A percentile compares a stretch with the other conserved stretches of the same genome.
These are phyloP conservation scores for Crocallis elinguaria DNA, from an alignment of 2,888 invertebrate species.

Conservation along the genomic window DNA sequence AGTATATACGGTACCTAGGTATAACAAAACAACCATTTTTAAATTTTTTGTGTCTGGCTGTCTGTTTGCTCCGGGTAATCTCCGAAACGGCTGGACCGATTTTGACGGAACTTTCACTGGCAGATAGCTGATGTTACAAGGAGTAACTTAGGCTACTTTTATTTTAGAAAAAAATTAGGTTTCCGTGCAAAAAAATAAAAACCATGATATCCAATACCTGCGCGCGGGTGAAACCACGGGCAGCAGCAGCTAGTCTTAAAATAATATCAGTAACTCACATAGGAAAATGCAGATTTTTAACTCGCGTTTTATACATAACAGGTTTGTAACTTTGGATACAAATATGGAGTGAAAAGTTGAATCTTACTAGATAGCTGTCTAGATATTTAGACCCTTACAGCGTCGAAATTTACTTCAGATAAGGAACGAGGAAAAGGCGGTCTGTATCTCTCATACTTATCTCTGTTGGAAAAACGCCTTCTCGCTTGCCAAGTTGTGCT, in stretches of 20 bases:
- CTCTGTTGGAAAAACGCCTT: conserved; percentile 31
- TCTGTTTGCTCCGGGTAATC: too few relatives aligned
- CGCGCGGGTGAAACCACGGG: too few relatives aligned
- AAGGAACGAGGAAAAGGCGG: conserved; percentile 37
- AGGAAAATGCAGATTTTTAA: not conserved
- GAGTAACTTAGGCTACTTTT: too few relatives aligned
- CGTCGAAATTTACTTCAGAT: conserved; percentile 21
- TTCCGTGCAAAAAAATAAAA: too few relatives aligned
- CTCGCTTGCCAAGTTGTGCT: conserved; percentile 26
- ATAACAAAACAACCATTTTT: too few relatives aligned
- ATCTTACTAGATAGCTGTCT: conserved; percentile 1
- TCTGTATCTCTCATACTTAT: conserved; percentile 30
- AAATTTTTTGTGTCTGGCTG: too few relatives aligned
- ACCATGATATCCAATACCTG: too few relatives aligned
- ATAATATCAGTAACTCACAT: not conserved
- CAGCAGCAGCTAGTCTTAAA: not conserved
- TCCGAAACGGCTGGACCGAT: too few relatives aligned
- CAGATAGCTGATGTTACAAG: too few relatives aligned
- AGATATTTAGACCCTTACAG: not conserved
- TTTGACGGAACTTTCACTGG: too few relatives aligned
- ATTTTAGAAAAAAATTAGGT: too few relatives aligned
- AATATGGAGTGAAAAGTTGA: conserved; percentile 4
- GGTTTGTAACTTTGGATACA: not conserved
- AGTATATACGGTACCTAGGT: too few relatives aligned
- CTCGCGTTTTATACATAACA: not conserved